Evolutionary conservation across 2,888 invertebrate species (phyloP).

Genomic region (Sinelater perroti): DNA sequence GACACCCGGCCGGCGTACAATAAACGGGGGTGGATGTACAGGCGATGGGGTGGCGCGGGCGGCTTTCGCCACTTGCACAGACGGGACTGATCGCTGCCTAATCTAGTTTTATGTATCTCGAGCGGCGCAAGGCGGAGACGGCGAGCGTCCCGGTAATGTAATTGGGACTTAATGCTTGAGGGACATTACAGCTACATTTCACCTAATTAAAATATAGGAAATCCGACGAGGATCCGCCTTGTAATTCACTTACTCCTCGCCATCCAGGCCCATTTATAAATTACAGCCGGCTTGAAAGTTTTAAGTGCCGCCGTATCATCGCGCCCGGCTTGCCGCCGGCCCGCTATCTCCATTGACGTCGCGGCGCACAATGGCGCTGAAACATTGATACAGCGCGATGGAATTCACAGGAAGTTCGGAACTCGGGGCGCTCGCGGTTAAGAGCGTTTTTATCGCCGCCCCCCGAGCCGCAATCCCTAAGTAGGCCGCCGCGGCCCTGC

Average conservation of each 20-base stretch:
- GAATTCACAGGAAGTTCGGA: slow-evolving; percentile 28
- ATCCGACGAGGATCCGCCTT: slow-evolving; percentile 48
- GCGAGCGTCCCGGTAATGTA: slow-evolving; percentile 39
- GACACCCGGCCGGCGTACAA: slow-evolving; percentile 37
- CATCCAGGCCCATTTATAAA: slow-evolving; percentile 49
- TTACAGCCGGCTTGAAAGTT: slow-evolving; percentile 46
- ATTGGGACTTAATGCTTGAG: slow-evolving; percentile 43
- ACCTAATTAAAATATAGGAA: slow-evolving; percentile 50
- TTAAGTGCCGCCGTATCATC: slow-evolving; percentile 42
- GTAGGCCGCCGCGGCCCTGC: slow-evolving; percentile 23
- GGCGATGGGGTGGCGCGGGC: slow-evolving; percentile 30
- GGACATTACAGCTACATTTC: slow-evolving; percentile 41
- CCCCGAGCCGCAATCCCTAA: slow-evolving; percentile 18
- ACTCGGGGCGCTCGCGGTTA: slow-evolving; percentile 28
- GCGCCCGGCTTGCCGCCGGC: slow-evolving; percentile 15
- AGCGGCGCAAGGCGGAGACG: too few relatives aligned
- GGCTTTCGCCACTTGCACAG: too few relatives aligned
- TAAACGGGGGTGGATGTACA: too few relatives aligned
- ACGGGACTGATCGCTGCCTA: slow-evolving; percentile 34
- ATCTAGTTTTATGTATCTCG: slow-evolving; percentile 31
- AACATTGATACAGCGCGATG: slow-evolving; percentile 34
- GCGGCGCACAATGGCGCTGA: slow-evolving; percentile 28
- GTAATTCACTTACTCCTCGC: slow-evolving; percentile 51
- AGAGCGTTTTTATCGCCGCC: slow-evolving; percentile 23
- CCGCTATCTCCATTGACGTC: slow-evolving; percentile 34